These are phyloP conservation scores for Potamilus streckersoni DNA, from an alignment of 1,140 invertebrate genomes.

Conservation along the genomic window DNA sequence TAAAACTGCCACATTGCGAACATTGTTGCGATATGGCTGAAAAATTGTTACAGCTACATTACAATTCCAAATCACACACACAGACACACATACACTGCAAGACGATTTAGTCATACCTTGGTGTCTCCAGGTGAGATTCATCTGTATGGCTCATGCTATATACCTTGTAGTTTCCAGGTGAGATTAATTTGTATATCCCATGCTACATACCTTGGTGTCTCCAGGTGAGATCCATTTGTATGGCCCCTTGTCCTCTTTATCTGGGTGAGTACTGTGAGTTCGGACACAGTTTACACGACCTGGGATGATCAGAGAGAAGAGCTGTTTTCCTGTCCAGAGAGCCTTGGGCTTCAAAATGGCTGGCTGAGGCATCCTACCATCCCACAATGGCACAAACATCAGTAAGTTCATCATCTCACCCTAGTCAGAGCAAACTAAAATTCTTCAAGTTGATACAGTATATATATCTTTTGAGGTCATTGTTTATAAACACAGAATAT, in stretches of 20 bases:
- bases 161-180: slow-evolving; percentile 98
- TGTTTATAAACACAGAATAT: too few species aligned
- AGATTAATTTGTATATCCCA: slow-evolving; percentile 99
- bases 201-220: slow-evolving; percentile 88
- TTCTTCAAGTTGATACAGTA: neutral
- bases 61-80: too few species aligned
- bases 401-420: slow-evolving; percentile 96
- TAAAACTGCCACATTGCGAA: too few species aligned
- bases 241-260: slow-evolving; percentile 97
- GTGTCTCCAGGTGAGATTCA: slow-evolving; percentile 99
- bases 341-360: slow-evolving; percentile 98
- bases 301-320: slow-evolving; percentile 98
- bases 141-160: slow-evolving; percentile 87
- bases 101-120: too few species aligned
- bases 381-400: slow-evolving; percentile 99
- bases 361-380: slow-evolving; percentile 98
- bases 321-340: slow-evolving; percentile 97
- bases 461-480: too few species aligned
- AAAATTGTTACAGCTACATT: too few species aligned
- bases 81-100: too few species aligned
- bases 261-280: slow-evolving; percentile 99
- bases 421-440: slow-evolving; percentile 31
- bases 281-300: slow-evolving; percentile 98
- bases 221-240: slow-evolving; percentile 99
- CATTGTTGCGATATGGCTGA: too few species aligned